Evolutionary conservation across 2,113 vertebrate genomes (phyloP).

Genomic region (Lampris incognitus): DNA sequence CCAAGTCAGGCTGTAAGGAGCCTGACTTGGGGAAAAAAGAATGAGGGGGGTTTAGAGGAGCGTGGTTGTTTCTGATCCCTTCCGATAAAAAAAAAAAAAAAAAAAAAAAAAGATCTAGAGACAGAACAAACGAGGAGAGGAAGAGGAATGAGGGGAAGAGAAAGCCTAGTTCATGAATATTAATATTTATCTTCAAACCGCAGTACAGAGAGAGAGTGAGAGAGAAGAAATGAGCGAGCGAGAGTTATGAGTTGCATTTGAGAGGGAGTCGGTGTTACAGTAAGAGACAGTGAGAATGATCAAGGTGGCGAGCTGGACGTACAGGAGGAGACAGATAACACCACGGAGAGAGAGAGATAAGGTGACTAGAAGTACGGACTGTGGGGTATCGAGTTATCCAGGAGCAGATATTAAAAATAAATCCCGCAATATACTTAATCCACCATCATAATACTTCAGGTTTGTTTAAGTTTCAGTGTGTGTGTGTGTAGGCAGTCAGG

Average conservation of each 20-base stretch:
- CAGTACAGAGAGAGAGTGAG: conserved; percentile 47
- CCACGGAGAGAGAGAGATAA: conserved; percentile 11
- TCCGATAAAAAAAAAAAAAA: conserved; percentile 45
- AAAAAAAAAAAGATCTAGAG: conserved; percentile 31
- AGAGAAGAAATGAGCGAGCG: conserved; percentile 13
- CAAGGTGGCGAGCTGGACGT: conserved; percentile 8
- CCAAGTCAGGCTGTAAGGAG: not conserved
- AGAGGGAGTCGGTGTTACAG: conserved; percentile 16
- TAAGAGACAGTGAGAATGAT: conserved; percentile 31
- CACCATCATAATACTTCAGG: conserved; percentile 22
- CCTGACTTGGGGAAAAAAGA: not conserved
- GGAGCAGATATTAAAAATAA: conserved; percentile 52
- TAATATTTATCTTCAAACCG: conserved; percentile 59
- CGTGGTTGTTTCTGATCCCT: not conserved
- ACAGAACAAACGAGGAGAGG: conserved; percentile 25
- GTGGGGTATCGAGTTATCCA: conserved; percentile 12
- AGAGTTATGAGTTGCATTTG: not conserved
- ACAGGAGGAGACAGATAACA: conserved; percentile 12
- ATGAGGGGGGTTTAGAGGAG: not conserved
- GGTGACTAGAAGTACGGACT: conserved; percentile 33
- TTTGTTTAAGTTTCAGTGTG: conserved; percentile 30
- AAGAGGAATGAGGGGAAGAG: conserved; percentile 23
- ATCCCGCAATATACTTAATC: conserved; percentile 52
- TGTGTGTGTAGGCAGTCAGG: conserved; percentile 11
- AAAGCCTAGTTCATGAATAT: conserved; percentile 60